Conservation (phyloP, 2,888 invertebrate genomes). For the Thecocarcelia acutangulata region DNA sequence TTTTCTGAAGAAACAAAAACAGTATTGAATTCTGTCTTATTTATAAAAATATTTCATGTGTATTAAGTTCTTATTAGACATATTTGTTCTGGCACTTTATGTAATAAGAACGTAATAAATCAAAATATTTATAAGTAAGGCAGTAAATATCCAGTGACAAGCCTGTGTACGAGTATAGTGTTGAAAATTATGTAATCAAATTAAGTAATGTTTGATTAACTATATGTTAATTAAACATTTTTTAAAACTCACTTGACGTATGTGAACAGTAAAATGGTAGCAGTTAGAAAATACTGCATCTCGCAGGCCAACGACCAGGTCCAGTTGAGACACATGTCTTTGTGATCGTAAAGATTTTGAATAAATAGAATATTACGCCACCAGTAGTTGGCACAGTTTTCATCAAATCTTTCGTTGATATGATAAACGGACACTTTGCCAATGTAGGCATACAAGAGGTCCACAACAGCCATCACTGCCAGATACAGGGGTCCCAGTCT, state of each 20-base stretch:
- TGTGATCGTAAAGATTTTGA: slow-evolving; percentile 79
- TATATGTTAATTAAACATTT: too few relatives aligned
- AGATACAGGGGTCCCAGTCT: slow-evolving; percentile 80
- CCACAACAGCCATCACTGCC: slow-evolving; percentile 77
- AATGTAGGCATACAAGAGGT: slow-evolving; percentile 78
- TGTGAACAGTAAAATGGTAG: slow-evolving; percentile 77
- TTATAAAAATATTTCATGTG: too few relatives aligned
- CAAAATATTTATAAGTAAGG: too few relatives aligned
- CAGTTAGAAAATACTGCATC: slow-evolving; percentile 81
- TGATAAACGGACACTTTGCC: slow-evolving; percentile 80
- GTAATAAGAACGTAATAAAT: too few relatives aligned
- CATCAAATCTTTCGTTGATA: slow-evolving; percentile 80
- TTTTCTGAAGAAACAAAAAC: too few relatives aligned
- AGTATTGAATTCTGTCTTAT: too few relatives aligned
- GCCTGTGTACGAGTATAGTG: too few relatives aligned
- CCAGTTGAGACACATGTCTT: slow-evolving; percentile 81
- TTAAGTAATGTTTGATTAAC: too few relatives aligned
- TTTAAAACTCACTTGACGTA: slow-evolving; percentile 79
- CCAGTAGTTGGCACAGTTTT: slow-evolving; percentile 80
- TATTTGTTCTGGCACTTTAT: too few relatives aligned
- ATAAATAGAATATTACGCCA: slow-evolving; percentile 81
- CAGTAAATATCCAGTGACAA: too few relatives aligned
- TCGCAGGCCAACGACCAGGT: slow-evolving; percentile 82
- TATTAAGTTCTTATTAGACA: too few relatives aligned
- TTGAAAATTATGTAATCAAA: too few relatives aligned